Evolutionary conservation across 30 jellyfish, hydroid and myxozoan species (phyloP).

Genomic region (Nemopilema nomurai): DNA sequence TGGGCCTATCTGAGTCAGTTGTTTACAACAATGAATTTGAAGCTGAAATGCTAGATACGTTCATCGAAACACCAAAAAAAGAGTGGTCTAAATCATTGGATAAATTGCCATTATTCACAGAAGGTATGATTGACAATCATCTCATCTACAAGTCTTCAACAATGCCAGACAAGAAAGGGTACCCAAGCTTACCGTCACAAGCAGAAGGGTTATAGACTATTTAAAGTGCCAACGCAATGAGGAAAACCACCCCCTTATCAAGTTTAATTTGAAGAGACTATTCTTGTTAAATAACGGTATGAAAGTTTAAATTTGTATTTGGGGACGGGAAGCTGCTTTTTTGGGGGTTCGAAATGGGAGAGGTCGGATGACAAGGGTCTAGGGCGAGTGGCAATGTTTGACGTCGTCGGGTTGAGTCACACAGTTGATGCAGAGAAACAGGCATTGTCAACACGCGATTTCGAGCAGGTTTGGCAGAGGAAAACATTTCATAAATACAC

Average conservation of each 20-base stretch:
- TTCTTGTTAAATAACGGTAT: slow-evolving; percentile 11
- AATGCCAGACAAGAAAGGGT: slow-evolving; percentile 2
- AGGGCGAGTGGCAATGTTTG: slow-evolving; percentile 26
- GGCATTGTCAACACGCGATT: slow-evolving; percentile 28
- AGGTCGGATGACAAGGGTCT: slow-evolving; percentile 14
- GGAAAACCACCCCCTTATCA: background rate
- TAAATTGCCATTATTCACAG: background rate
- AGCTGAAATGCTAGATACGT: background rate
- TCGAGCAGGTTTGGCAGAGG: slow-evolving; percentile 43
- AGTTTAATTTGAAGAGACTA: slow-evolving; percentile 3
- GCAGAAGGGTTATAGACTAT: background rate
- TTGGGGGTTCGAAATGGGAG: slow-evolving; percentile 21
- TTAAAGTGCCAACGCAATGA: background rate
- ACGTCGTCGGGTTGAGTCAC: slow-evolving; percentile 14
- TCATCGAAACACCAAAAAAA: background rate
- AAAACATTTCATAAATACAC: slow-evolving; percentile 29
- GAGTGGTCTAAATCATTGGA: background rate
- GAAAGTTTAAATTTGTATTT: slow-evolving; percentile 14
- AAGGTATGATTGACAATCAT: slow-evolving; percentile 1
- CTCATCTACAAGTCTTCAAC: background rate
- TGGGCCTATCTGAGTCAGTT: background rate
- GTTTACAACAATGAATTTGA: too few species aligned
- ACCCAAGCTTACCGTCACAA: background rate
- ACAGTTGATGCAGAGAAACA: slow-evolving; percentile 18
- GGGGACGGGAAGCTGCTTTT: slow-evolving; percentile 18